Evolutionary conservation across 2,888 invertebrate genomes (phyloP).

Genomic region (Synanthedon myopaeformis): DNA sequence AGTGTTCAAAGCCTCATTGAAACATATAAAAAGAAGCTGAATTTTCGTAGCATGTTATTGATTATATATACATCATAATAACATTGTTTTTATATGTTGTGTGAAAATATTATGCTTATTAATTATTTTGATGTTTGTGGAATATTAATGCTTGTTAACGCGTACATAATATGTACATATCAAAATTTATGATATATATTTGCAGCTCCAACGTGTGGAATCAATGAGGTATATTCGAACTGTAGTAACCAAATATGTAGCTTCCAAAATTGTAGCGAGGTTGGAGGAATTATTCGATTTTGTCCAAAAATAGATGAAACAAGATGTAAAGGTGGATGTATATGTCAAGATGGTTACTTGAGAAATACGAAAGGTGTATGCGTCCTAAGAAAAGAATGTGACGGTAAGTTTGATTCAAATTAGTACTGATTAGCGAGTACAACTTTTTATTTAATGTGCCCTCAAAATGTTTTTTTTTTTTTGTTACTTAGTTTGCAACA

Average conservation of each 20-base stretch:
- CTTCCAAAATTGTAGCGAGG: not conserved
- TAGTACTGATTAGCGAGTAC: not conserved
- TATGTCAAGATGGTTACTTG: not conserved
- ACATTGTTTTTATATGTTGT: no score
- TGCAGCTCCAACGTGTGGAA: not conserved
- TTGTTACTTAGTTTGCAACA: constrained; percentile 4
- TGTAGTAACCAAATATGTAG: not conserved
- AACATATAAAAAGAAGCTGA: no score
- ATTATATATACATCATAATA: no score
- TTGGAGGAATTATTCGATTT: not conserved
- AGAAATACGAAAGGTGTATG: not conserved
- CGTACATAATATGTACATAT: no score
- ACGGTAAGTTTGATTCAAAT: not conserved
- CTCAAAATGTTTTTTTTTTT: not conserved
- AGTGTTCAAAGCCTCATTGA: no score
- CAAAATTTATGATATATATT: not conserved
- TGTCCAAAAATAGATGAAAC: not conserved
- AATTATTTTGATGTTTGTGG: no score
- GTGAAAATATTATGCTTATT: no score
- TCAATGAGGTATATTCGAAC: not conserved
- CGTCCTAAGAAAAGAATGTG: not conserved
- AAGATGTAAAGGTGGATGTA: not conserved
- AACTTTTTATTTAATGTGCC: no score
- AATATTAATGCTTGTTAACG: no score
- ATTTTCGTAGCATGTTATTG: no score